Percentiles rank a stretch among this genome's conserved stretches.
Evolutionary conservation across 2,797 vertebrate genomes (phyloP).

Genomic region (Trematomus bernacchii): DNA sequence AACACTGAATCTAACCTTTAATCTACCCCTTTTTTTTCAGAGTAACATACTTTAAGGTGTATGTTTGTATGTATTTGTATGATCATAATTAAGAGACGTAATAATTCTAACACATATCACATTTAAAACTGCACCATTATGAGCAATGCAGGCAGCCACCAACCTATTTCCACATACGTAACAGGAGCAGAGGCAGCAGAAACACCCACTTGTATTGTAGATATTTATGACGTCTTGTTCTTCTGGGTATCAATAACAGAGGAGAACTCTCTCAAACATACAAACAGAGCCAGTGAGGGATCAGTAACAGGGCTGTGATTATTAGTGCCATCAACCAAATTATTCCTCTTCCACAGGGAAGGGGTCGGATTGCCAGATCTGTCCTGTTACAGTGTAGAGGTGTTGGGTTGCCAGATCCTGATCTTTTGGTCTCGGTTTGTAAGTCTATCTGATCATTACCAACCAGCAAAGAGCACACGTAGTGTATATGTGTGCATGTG

Average conservation of each 20-base stretch:
- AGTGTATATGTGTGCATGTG: conserved; percentile 9
- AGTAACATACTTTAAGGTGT: conserved; percentile 10
- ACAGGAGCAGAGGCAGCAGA: conserved; percentile 86
- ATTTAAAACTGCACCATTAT: conserved; percentile 33
- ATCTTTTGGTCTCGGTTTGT: conserved; percentile 77
- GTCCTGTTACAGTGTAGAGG: conserved; percentile 67
- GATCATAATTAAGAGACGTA: conserved; percentile 10
- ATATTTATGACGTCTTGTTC: conserved; percentile 67
- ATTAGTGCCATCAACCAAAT: conserved; percentile 84
- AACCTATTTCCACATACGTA: conserved; percentile 75
- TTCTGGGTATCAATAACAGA: conserved; percentile 70
- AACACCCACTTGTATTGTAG: conserved; percentile 88
- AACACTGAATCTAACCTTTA: conserved; percentile 10
- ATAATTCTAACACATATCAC: conserved; percentile 26
- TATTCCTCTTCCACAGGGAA: conserved; percentile 74
- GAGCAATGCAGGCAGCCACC: conserved; percentile 33
- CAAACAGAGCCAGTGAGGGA: conserved; percentile 61
- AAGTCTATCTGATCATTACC: conserved; percentile 75
- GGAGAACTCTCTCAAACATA: conserved; percentile 54
- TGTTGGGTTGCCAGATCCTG: conserved; percentile 83
- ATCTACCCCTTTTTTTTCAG: conserved; percentile 24
- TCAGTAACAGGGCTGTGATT: conserved; percentile 82
- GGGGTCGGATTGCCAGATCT: conserved; percentile 79
- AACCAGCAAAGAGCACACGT: conserved; percentile 46
- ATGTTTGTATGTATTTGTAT: neutral